These are phyloP conservation scores for Phymorhynchus buccinoides DNA, from an alignment of 1,140 invertebrate species.

Conservation along the genomic window DNA sequence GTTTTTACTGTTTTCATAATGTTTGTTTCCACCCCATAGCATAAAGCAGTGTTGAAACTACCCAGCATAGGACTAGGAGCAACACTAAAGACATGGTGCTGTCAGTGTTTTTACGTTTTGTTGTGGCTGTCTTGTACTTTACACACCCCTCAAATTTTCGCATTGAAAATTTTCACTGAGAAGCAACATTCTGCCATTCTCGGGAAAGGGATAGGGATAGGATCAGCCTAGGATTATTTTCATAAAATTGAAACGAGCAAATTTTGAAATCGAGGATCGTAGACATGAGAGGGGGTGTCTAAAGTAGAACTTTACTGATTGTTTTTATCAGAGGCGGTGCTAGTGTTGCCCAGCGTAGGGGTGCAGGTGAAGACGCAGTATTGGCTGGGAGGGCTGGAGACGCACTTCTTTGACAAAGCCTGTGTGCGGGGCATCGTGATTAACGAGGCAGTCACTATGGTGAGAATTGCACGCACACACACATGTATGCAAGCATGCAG, in stretches of 20 bases:
- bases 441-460: slow-evolving; percentile 32
- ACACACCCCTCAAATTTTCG: too few species aligned
- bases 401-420: slow-evolving; percentile 25
- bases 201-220: too few species aligned
- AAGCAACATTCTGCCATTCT: too few species aligned
- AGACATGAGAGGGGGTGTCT: too few species aligned
- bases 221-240: too few species aligned
- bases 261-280: too few species aligned
- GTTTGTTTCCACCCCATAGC: too few species aligned
- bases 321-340: neutral
- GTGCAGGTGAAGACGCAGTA: slow-evolving; percentile 38
- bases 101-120: neutral
- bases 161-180: too few species aligned
- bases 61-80: neutral
- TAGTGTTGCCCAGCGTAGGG: slow-evolving; percentile 25
- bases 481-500: too few species aligned
- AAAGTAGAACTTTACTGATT: too few species aligned
- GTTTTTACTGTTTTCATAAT: neutral
- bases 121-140: neutral
- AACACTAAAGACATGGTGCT: neutral
- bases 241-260: too few species aligned
- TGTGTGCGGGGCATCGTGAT: slow-evolving; percentile 31
- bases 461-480: neutral
- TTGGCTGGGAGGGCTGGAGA: slow-evolving; percentile 23
- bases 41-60: neutral